Conservation (phyloP, 2,797 vertebrate genomes). For the Propithecus deckenii region DNA sequence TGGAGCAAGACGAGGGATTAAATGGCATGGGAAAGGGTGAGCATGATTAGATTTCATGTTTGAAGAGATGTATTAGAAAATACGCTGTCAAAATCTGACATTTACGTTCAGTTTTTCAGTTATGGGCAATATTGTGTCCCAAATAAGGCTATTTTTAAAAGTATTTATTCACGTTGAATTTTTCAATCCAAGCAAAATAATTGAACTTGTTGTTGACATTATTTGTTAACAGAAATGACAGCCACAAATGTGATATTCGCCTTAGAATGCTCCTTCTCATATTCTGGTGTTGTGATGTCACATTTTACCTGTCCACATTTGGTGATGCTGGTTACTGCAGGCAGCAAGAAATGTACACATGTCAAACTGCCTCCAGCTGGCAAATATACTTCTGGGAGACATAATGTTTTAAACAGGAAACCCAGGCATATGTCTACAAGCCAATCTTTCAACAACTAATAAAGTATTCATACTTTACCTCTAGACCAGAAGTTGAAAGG, state of each 20-base stretch:
- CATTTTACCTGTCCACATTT: constrained; percentile 65
- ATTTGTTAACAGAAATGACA: constrained; percentile 69
- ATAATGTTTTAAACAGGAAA: constrained; percentile 76
- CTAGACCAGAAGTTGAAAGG: constrained; percentile 58
- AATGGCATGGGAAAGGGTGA: constrained; percentile 50
- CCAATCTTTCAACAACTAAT: constrained; percentile 71
- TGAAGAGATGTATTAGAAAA: constrained; percentile 69
- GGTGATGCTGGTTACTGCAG: constrained; percentile 64
- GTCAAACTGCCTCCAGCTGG: constrained; percentile 78
- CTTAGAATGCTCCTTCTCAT: constrained; percentile 52
- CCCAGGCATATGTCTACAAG: constrained; percentile 56
- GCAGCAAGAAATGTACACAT: constrained; percentile 57
- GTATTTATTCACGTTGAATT: constrained; percentile 68
- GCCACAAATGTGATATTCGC: constrained; percentile 60
- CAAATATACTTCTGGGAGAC: constrained; percentile 73
- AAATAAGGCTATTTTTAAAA: constrained; percentile 68
- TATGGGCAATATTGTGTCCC: constrained; percentile 48
- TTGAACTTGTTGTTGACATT: constrained; percentile 61
- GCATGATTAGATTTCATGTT: constrained; percentile 67
- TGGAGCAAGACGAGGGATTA: constrained; percentile 39
- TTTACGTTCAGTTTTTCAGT: constrained; percentile 61
- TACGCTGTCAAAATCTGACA: constrained; percentile 62
- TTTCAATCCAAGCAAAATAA: constrained; percentile 66
- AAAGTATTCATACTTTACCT: constrained; percentile 68
- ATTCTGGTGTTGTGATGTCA: constrained; percentile 54